These are phyloP conservation scores for Calycopis cecrops DNA, from an alignment of 1,140 invertebrate species.

Conservation along the genomic window DNA sequence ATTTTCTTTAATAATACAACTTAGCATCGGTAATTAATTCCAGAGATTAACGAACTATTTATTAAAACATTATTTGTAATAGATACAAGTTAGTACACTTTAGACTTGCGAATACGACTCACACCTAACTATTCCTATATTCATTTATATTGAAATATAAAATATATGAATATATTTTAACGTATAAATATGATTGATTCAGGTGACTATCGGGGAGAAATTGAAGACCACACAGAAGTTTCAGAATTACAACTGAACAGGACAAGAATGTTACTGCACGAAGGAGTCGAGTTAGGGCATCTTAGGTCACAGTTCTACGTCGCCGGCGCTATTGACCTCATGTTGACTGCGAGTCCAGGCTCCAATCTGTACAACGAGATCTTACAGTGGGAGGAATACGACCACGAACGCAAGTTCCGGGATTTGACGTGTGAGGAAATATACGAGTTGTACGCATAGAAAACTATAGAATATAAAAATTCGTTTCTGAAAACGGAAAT, in stretches of 20 bases:
- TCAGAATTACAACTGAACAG: conserved; percentile 1
- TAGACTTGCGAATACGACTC: too few species aligned
- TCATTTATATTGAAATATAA: too few species aligned
- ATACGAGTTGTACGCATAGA: neutral
- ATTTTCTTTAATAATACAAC: too few species aligned
- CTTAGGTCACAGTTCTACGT: conserved; percentile 7
- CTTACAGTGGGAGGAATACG: conserved; percentile 7
- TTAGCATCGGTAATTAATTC: too few species aligned
- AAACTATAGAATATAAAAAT: neutral
- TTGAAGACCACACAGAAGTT: neutral
- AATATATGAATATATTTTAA: conserved; percentile 3
- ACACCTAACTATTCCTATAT: too few species aligned
- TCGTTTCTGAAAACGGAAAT: too few species aligned
- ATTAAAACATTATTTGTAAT: too few species aligned
- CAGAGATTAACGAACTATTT: too few species aligned
- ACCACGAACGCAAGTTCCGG: neutral
- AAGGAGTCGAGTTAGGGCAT: conserved; percentile 12
- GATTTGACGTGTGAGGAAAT: conserved; percentile 12
- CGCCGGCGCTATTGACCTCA: conserved; percentile 11
- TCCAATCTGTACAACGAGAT: conserved; percentile 10
- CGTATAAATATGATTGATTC: conserved; percentile 8
- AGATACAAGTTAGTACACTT: too few species aligned
- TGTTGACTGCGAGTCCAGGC: conserved; percentile 6
- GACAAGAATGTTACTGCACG: conserved; percentile 9
- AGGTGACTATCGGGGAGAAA: conserved; percentile 12